Evolutionary conservation across 1,140 invertebrate genomes (phyloP).

Genomic region (Apis mellifera): DNA sequence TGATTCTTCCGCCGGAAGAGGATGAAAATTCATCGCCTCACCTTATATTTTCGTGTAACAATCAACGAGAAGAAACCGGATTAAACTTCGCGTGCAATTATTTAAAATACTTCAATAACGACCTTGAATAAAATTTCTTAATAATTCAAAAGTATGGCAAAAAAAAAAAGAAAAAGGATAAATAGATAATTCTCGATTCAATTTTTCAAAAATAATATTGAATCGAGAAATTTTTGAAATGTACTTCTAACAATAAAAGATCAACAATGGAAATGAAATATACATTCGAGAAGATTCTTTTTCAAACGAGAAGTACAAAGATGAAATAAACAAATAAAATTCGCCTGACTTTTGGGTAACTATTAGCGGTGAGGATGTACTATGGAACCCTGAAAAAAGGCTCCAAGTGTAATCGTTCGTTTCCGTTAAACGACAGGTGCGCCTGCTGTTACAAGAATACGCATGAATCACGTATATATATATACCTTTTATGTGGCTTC

Average conservation of each 20-base stretch:
- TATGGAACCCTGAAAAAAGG: slow-evolving; percentile 36
- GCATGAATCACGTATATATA: slow-evolving; percentile 35
- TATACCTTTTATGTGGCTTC: slow-evolving; percentile 25
- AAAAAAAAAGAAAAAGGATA: too few relatives aligned
- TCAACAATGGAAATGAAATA: too few relatives aligned
- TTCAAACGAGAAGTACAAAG: too few relatives aligned
- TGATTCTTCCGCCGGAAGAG: slow-evolving; percentile 19
- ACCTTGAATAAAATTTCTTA: too few relatives aligned
- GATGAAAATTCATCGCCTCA: background rate
- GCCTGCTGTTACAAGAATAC: slow-evolving; percentile 20
- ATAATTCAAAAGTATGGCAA: too few relatives aligned
- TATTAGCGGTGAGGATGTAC: background rate
- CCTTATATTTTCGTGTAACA: background rate
- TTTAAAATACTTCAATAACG: too few relatives aligned
- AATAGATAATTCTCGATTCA: too few relatives aligned
- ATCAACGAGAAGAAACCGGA: background rate
- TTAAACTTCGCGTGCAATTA: background rate
- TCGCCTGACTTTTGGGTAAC: slow-evolving; percentile 1
- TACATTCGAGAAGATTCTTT: too few relatives aligned
- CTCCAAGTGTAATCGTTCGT: slow-evolving; percentile 50
- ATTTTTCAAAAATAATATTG: too few relatives aligned
- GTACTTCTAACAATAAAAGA: too few relatives aligned
- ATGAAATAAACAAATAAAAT: too few relatives aligned
- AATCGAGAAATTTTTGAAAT: too few relatives aligned
- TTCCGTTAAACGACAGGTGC: slow-evolving; percentile 61